Evolutionary conservation across 2,888 invertebrate species (phyloP).

Genomic region (Glaucopsyche alexis): DNA sequence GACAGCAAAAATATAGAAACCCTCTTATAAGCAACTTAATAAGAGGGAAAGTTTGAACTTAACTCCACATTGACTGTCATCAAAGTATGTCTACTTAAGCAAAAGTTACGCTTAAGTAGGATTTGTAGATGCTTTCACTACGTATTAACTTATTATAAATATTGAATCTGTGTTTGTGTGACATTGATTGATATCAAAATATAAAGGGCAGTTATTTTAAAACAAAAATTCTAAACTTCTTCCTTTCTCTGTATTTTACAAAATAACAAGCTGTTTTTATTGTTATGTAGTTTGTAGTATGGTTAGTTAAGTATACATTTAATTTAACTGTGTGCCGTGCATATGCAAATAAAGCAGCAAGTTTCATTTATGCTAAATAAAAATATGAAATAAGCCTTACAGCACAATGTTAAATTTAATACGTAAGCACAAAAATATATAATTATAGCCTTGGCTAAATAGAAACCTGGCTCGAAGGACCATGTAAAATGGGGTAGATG

Average conservation of each 20-base stretch:
- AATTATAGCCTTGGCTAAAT: no score
- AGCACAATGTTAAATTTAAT: no score
- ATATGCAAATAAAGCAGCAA: neutral
- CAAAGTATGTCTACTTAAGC: slow-evolving; percentile 74
- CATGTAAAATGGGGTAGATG: no score
- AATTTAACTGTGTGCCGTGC: neutral
- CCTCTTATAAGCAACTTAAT: slow-evolving; percentile 73
- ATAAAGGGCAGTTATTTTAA: neutral
- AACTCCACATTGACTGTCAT: slow-evolving; percentile 69
- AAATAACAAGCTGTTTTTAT: neutral
- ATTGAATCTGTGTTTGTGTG: neutral
- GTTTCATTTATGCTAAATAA: neutral
- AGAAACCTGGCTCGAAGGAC: no score
- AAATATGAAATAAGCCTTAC: no score
- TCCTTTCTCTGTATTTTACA: no score
- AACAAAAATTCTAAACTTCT: neutral
- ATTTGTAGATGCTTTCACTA: slow-evolving; percentile 63
- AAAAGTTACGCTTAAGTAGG: slow-evolving; percentile 75
- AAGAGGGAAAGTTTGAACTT: slow-evolving; percentile 74
- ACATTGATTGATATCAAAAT: neutral
- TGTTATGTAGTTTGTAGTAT: neutral
- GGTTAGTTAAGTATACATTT: neutral
- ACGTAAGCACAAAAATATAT: no score
- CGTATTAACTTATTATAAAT: slow-evolving; percentile 27
- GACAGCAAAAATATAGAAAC: slow-evolving; percentile 47